Base-by-base conservation (phyloP, 2,888 invertebrate genomes). In the Dendrolimus pini region DNA sequence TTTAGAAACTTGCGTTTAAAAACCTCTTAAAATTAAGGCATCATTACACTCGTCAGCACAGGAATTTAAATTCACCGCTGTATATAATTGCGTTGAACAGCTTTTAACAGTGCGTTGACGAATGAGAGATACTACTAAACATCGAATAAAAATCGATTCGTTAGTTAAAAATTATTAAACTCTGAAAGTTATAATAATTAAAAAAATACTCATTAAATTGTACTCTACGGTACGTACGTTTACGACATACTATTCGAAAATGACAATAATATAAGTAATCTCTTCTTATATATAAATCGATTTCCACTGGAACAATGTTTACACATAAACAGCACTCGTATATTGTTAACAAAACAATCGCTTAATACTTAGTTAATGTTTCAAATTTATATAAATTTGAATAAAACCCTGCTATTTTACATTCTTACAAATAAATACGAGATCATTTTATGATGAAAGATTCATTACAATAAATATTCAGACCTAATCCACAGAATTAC, bases 351-450 rank as follows among this genome's bases (percentile, higher is more conserved):
- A 63, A 57, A 60, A 60, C 66, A 63, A 66, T 69, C 67, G 65
- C 67, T 71, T 65, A 65, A 61, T 54, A 60, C 57, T 54, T 41
- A 9, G 47, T 30, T 30, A 47, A 58, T 56, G 53, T 52, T 53
- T 54, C 56, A 14, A 56, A 18, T 56, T 62, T 56, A 41, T 10
- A 58, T 41, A 58, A 41, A 56, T 63, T 60, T 56, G 53, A 59
- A 53, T 54, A 59, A 58, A 57, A 42, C 41, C 2, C 47, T 47
- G 47, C 47, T 47, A 47, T 47, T 47, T 47, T 47, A 47, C 55
- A 57, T 64, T 59, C 57, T 68, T 67, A 65, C 55, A 64, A 68
- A 68, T 67, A 67, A 71, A 67, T 70, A 68, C 67, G 76, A 77
- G 77, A 76, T 77, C 76, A 72, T 68, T 59, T 59, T 60, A 52